Evolutionary conservation across 2,797 vertebrate genomes (phyloP).

Genomic region (Potorous gilbertii): DNA sequence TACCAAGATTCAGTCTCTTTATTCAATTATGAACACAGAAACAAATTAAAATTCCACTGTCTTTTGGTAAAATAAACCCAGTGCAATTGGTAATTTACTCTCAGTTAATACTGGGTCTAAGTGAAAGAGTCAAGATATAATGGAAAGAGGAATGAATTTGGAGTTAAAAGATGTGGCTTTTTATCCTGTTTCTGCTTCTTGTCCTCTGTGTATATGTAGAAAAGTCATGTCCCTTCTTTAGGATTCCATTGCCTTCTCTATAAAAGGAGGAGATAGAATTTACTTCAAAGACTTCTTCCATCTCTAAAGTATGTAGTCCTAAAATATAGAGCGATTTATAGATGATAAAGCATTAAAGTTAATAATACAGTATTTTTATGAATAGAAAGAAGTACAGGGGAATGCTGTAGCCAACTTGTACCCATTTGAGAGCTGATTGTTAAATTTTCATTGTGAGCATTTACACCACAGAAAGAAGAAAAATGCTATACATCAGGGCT

Average conservation of each 20-base stretch:
- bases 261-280: neutral
- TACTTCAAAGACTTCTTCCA: neutral
- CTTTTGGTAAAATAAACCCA: neutral
- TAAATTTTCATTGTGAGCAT: neutral
- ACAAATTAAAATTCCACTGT: neutral
- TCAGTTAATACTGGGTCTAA: neutral
- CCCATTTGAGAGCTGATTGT: neutral
- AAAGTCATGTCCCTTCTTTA: neutral
- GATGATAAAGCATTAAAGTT: neutral
- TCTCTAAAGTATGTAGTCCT: neutral
- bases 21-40: neutral
- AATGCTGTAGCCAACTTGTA: neutral
- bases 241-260: neutral
- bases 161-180: neutral
- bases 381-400: neutral
- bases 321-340: neutral
- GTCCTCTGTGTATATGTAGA: neutral
- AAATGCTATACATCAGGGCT: neutral
- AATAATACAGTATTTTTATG: neutral
- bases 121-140: neutral
- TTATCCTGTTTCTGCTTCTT: neutral
- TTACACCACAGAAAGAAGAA: neutral
- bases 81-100: neutral
- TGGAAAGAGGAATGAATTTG: neutral
- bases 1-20: neutral